Percentiles rank a stretch among this genome's conserved stretches.
Evolutionary conservation across 1,140 invertebrate species (phyloP).

Genomic region (Lithobius niger): DNA sequence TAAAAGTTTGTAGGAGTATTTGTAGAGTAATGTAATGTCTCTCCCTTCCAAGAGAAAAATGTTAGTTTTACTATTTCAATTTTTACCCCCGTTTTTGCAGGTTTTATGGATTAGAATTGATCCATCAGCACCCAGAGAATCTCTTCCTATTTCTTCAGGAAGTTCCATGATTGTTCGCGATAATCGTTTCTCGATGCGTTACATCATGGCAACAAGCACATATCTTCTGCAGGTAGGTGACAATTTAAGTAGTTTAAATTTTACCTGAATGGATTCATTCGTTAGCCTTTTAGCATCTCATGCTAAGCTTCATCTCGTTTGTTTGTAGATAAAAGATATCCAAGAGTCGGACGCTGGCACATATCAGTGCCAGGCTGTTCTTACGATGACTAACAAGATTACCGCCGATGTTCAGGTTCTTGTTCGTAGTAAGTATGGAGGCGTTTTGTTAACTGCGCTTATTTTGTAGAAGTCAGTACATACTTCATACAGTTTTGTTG

Average conservation of each 20-base stretch:
- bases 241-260: conserved; percentile 7
- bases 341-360: conserved; percentile 83
- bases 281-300: background rate
- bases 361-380: conserved; percentile 74
- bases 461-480: background rate
- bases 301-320: conserved; percentile 15
- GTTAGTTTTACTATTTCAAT: background rate
- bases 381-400: conserved; percentile 60
- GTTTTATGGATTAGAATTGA: conserved; percentile 67
- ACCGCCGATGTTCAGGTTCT: conserved; percentile 67
- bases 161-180: conserved; percentile 70
- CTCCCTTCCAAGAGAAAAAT: background rate
- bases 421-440: conserved; percentile 44
- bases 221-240: conserved; percentile 56
- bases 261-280: background rate
- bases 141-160: conserved; percentile 59
- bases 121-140: conserved; percentile 35
- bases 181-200: conserved; percentile 68
- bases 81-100: conserved; percentile 2
- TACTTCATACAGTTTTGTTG: too few species aligned
- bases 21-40: background rate
- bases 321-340: conserved; percentile 71
- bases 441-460: too few species aligned
- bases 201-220: conserved; percentile 58
- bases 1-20: background rate